These are phyloP conservation scores for Hyposoter didymator DNA, from an alignment of 2,888 invertebrate species.

Conservation along the genomic window DNA sequence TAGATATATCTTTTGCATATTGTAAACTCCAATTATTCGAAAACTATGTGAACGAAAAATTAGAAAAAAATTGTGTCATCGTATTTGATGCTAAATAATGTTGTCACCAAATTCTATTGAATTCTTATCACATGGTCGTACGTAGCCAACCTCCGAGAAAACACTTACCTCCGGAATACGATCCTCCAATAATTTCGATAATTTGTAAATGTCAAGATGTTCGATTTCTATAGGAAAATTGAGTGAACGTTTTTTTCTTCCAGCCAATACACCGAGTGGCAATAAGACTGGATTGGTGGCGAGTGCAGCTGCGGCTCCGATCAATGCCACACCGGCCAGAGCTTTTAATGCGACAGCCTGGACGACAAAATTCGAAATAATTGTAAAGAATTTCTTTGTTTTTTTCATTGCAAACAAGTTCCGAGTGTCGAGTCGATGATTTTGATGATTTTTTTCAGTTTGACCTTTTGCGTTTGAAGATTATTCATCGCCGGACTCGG, in stretches of 20 bases:
- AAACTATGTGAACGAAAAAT: no score
- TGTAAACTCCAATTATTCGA: no score
- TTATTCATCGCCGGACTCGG: slow-evolving; percentile 65
- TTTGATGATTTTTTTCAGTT: background rate
- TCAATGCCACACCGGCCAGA: slow-evolving; percentile 90
- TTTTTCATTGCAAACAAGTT: background rate
- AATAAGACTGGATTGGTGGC: slow-evolving; percentile 91
- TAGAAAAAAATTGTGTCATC: no score
- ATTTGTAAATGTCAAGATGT: slow-evolving; percentile 68
- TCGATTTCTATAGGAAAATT: slow-evolving; percentile 58
- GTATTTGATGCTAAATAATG: no score
- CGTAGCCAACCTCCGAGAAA: no score
- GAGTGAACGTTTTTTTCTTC: slow-evolving; percentile 85
- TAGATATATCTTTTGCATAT: no score
- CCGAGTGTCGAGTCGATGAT: background rate
- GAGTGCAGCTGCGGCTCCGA: slow-evolving; percentile 93
- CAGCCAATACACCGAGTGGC: slow-evolving; percentile 91
- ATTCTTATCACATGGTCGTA: no score
- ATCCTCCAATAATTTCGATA: slow-evolving; percentile 72
- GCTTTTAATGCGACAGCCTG: slow-evolving; percentile 88
- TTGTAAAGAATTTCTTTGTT: background rate
- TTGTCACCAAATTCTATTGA: no score
- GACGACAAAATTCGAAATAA: slow-evolving; percentile 3
- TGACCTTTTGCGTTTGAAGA: slow-evolving; percentile 79
- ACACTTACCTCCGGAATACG: slow-evolving; percentile 73